Conservation (phyloP, 1,140 invertebrate genomes). For the Gonioctena quinquepunctata region DNA sequence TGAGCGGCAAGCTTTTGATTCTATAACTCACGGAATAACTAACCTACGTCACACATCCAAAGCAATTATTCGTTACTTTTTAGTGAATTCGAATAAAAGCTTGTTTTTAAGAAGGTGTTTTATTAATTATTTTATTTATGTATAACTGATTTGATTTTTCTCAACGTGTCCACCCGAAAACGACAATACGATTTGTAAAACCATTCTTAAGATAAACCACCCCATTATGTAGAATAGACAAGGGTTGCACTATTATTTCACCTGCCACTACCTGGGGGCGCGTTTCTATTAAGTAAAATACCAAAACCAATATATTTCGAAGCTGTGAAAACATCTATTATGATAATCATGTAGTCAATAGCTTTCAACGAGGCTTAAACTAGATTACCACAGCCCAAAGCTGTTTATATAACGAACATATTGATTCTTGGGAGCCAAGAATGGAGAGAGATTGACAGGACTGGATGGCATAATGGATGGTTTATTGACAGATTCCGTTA, state of each 20-base stretch:
- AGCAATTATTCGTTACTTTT: no score
- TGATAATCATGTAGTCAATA: neutral
- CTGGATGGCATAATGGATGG: neutral
- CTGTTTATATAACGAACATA: slow-evolving; percentile 12
- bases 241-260: slow-evolving; percentile 4
- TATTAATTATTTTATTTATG: no score
- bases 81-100: no score
- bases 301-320: slow-evolving; percentile 10
- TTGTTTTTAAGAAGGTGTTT: no score
- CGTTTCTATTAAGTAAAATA: neutral
- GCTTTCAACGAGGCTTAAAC: slow-evolving; percentile 1
- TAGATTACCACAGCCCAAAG: neutral
- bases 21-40: no score
- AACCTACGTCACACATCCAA: no score
- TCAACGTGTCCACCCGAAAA: no score
- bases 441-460: no score
- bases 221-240: neutral
- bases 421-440: neutral
- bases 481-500: neutral
- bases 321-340: slow-evolving; percentile 17
- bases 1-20: no score
- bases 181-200: neutral
- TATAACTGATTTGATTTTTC: no score
- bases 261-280: slow-evolving; percentile 6
- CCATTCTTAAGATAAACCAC: neutral